phyloP scores from a whole-genome alignment of 2,888 invertebrate species.

The Achlya flavicornis region DNA sequence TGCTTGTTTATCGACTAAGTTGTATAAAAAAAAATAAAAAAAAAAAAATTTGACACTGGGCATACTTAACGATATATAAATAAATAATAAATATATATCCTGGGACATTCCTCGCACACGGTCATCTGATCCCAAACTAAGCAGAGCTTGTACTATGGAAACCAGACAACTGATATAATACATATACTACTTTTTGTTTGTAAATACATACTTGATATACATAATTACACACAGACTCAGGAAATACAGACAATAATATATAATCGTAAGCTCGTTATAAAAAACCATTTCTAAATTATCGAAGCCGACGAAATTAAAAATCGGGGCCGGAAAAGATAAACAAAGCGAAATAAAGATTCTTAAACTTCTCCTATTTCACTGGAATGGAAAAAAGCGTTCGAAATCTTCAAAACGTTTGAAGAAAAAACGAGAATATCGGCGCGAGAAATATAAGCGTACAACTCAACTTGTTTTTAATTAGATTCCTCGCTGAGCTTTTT shows the following conservation, averaged over 20 bases:
- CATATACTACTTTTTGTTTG: no score
- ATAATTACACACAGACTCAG: no score
- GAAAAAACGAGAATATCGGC: conserved; percentile 35
- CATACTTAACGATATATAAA: no score
- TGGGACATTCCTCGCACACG: no score
- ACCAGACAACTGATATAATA: no score
- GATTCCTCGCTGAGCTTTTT: conserved; percentile 54
- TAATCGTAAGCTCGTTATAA: not conserved
- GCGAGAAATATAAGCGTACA: conserved; percentile 42
- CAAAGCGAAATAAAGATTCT: conserved; percentile 35
- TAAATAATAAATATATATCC: no score
- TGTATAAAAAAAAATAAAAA: not conserved
- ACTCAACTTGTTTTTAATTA: conserved; percentile 63
- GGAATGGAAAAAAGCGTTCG: conserved; percentile 22
- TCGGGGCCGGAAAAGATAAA: conserved; percentile 25
- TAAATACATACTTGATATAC: no score
- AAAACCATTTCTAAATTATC: conserved; percentile 10
- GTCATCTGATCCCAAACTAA: no score
- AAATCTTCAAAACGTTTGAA: conserved; percentile 20
- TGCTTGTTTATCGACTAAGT: no score
- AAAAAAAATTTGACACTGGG: no score
- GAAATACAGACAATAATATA: not conserved
- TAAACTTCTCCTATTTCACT: conserved; percentile 33
- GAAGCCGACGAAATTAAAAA: conserved; percentile 17
- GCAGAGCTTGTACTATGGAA: no score